Conservation (phyloP, 2,797 vertebrate species). For the Lagodon rhomboides region DNA sequence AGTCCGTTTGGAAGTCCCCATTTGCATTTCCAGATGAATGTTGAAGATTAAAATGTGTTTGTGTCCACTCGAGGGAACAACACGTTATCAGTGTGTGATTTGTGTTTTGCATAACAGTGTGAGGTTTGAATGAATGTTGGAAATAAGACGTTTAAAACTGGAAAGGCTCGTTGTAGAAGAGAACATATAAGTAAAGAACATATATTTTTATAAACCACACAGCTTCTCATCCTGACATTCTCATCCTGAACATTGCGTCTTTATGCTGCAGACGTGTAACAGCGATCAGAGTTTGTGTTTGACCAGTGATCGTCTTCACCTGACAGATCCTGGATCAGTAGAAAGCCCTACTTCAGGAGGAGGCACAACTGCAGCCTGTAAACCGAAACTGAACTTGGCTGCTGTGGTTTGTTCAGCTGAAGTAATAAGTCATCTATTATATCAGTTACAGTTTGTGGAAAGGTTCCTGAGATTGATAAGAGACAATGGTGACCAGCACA, state of each 20-base stretch:
- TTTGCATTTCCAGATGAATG: not conserved
- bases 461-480: not conserved
- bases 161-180: no score
- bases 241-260: not conserved
- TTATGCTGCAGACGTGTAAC: not conserved
- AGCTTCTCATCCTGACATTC: not conserved
- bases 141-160: not conserved
- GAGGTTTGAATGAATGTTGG: no score
- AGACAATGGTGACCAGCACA: not conserved
- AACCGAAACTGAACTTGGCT: not conserved
- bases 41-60: not conserved
- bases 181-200: no score
- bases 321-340: not conserved
- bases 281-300: not conserved
- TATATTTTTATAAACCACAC: no score
- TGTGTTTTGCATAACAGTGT: slow-evolving; percentile 1
- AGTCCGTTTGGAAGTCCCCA: not conserved
- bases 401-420: not conserved
- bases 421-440: slow-evolving; percentile 35
- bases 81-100: not conserved
- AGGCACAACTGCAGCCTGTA: not conserved
- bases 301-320: not conserved
- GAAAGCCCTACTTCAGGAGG: not conserved
- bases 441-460: not conserved
- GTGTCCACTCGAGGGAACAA: not conserved